Evolutionary conservation across 2,113 vertebrate species (phyloP), one percentile per base, ranked within the genome.

Genomic region (Gavialis gangeticus): DNA sequence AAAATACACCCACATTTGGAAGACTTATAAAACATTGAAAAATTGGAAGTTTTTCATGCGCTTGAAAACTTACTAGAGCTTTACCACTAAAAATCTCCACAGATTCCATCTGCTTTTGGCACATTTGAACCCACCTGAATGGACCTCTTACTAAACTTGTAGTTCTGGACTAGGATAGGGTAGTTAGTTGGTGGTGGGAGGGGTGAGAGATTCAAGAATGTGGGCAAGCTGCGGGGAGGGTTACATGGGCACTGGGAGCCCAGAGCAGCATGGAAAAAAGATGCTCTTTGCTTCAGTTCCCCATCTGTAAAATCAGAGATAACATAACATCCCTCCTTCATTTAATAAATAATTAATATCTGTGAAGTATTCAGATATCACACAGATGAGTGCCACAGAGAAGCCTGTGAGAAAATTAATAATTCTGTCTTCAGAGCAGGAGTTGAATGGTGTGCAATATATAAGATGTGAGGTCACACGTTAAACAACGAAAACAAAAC

Each of bases 401-500:
- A 24, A 0, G 0, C 13, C 34, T 4, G 1, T 2, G 58, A 94
- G 63, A 34, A 91, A 79, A 87, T 80, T 2, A 28, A 46, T 46
- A 73, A 56, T 86, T 78, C 87, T 78, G 89, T 75, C 75, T 6
- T 85, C 55, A 71, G 6, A 11, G 0, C 5, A 58, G 27, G 12
- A 77, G 58, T 82, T 71, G 22, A 37, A 66, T 12, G 57, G 30
- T 28, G 24, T 21, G 66, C 75, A 71, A 58, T 58, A 77, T 12
- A 73, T 60, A 64, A 82, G 56, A 64, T 0, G 1, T 1, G 24
- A 10, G 79, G 81, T 7, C 75, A 25, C 34, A 56, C 75, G 14
- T 78, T 91, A 83, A 92, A 89, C 4, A 28, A 78, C 34, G 28
- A 88, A 92, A 5, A 71, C 30, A 71, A 88, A 91, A n/a, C n/a